Conservation (phyloP, 1,140 invertebrate species). For the Drosophila mauritiana region DNA sequence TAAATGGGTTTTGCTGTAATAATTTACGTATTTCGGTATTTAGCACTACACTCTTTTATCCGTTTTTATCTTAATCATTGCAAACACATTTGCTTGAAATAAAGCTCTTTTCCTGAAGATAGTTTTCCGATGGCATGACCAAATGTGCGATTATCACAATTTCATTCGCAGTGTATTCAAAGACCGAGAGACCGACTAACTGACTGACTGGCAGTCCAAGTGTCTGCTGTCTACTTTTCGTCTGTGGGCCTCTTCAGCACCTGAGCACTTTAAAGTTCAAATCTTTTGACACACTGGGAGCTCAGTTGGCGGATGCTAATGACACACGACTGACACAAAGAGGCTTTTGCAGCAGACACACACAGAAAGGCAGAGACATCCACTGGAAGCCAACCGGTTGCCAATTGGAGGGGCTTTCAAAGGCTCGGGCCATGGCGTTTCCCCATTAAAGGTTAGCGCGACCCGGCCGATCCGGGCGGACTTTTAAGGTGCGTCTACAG, state of each 20-base stretch:
- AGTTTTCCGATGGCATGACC: too few species aligned
- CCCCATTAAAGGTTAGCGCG: constrained; percentile 48
- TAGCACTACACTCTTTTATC: neutral
- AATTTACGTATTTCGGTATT: too few species aligned
- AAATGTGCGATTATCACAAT: neutral
- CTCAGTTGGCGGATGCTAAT: constrained; percentile 47
- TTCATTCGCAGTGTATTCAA: constrained; percentile 2
- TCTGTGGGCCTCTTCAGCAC: constrained; percentile 47
- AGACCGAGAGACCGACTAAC: constrained; percentile 25
- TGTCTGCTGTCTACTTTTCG: constrained; percentile 33
- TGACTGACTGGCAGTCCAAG: constrained; percentile 32
- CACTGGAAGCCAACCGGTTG: constrained; percentile 47
- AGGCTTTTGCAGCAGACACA: constrained; percentile 42
- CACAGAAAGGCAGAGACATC: constrained; percentile 7
- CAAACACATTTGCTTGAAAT: too few species aligned
- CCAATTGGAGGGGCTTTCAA: constrained; percentile 51
- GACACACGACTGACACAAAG: constrained; percentile 70
- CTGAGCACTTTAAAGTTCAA: constrained; percentile 76
- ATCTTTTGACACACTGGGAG: constrained; percentile 70
- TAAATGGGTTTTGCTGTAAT: too few species aligned
- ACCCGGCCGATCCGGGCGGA: constrained; percentile 26
- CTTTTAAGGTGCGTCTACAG: constrained; percentile 74
- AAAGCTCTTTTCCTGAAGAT: too few species aligned
- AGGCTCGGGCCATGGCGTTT: constrained; percentile 22
- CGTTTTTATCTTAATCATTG: neutral